phyloP scores from a whole-genome alignment of 2,797 vertebrate species.

The Leptoclinus maculatus region DNA sequence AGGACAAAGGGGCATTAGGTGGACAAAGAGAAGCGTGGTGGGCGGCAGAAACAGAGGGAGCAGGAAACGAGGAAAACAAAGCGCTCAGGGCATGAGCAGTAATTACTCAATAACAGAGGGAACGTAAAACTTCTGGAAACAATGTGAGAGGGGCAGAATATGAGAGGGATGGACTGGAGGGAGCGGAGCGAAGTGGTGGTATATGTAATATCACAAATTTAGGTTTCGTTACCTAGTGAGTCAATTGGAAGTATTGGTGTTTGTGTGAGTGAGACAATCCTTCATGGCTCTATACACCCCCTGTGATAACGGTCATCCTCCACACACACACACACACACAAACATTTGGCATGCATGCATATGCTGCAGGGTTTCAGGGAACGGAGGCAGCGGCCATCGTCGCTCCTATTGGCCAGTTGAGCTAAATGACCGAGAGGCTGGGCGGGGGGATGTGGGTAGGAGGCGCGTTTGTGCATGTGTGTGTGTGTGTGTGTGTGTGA shows the following conservation, averaged over 20 bases:
- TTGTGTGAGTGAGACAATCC: neutral
- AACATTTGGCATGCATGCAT: slow-evolving; percentile 27
- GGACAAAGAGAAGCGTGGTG: slow-evolving; percentile 80
- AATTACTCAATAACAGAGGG: slow-evolving; percentile 65
- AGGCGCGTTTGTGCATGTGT: slow-evolving; percentile 29
- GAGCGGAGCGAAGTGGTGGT: neutral
- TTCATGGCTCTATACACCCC: neutral
- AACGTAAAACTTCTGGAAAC: slow-evolving; percentile 64
- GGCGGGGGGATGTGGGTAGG: neutral
- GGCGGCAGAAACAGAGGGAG: slow-evolving; percentile 67
- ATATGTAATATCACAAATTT: neutral
- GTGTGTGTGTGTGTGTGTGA: slow-evolving; percentile 59
- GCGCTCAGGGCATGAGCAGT: slow-evolving; percentile 69
- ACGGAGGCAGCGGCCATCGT: slow-evolving; percentile 54
- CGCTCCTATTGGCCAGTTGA: slow-evolving; percentile 60
- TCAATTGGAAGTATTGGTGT: neutral
- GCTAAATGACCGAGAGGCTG: slow-evolving; percentile 49
- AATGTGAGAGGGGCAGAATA: slow-evolving; percentile 22
- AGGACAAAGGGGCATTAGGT: slow-evolving; percentile 76
- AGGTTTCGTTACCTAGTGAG: neutral
- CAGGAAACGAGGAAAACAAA: slow-evolving; percentile 71
- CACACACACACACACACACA: slow-evolving; percentile 4
- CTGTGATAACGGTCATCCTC: slow-evolving; percentile 24
- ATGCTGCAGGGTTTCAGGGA: slow-evolving; percentile 56
- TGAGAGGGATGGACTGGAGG: neutral